Evolutionary conservation across 2,888 invertebrate genomes (phyloP).

Genomic region (Heliconius erato): DNA sequence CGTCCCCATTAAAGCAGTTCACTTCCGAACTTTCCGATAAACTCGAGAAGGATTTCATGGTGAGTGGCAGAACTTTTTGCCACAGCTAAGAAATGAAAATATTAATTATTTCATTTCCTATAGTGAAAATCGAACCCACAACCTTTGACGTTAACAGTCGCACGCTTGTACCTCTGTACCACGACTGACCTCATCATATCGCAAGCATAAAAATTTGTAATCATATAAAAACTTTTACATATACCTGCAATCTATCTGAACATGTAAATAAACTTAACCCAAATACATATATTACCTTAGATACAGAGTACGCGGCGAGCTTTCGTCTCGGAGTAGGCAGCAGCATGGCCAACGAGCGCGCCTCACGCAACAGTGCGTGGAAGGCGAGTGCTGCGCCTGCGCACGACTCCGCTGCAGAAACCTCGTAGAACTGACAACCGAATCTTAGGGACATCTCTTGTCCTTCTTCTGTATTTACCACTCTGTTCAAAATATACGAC

Average conservation of each 20-base stretch:
- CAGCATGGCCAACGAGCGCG: slow-evolving; percentile 90
- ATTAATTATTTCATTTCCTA: too few species aligned
- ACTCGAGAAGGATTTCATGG: too few species aligned
- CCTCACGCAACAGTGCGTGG: slow-evolving; percentile 90
- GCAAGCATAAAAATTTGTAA: too few species aligned
- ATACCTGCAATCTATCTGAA: neutral
- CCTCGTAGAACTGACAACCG: slow-evolving; percentile 94
- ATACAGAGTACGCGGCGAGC: slow-evolving; percentile 91
- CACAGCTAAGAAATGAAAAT: too few species aligned
- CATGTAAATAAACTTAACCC: neutral
- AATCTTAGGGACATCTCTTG: slow-evolving; percentile 91
- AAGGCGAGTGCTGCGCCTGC: slow-evolving; percentile 93
- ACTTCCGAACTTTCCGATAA: too few species aligned
- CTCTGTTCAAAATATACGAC: slow-evolving; percentile 71
- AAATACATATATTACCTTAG: slow-evolving; percentile 83
- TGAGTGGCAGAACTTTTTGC: too few species aligned
- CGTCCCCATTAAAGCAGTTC: too few species aligned
- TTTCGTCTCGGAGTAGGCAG: slow-evolving; percentile 89
- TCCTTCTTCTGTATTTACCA: slow-evolving; percentile 92
- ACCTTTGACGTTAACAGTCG: too few species aligned
- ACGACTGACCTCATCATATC: too few species aligned
- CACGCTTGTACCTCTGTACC: too few species aligned
- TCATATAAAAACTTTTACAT: neutral
- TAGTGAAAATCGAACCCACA: too few species aligned
- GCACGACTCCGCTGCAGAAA: slow-evolving; percentile 93